These are phyloP conservation scores for Aporophyla nigra DNA, from an alignment of 2,888 invertebrate species.

Conservation along the genomic window DNA sequence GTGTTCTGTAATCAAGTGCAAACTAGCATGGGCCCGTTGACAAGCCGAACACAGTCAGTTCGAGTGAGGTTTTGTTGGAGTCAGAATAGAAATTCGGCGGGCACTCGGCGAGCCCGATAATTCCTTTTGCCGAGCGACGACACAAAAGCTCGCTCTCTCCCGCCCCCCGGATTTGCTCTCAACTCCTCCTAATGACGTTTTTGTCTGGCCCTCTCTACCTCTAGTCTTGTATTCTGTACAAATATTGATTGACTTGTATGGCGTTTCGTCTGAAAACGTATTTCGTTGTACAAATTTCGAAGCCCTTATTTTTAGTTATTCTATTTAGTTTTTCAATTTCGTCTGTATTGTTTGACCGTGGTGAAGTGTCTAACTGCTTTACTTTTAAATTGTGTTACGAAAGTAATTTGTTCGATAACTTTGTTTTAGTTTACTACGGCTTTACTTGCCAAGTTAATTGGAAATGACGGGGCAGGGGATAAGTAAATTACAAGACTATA, in stretches of 20 bases:
- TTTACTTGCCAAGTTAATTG: conserved; percentile 42
- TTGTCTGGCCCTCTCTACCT: conserved; percentile 73
- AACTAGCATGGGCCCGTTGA: conserved; percentile 65
- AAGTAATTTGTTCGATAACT: conserved; percentile 59
- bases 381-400: conserved; percentile 56
- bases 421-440: conserved; percentile 52
- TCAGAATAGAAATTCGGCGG: conserved; percentile 72
- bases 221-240: conserved; percentile 70
- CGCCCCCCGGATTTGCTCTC: conserved; percentile 74
- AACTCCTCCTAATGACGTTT: conserved; percentile 78
- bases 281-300: conserved; percentile 54
- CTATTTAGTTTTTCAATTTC: conserved; percentile 50
- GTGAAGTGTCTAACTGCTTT: conserved; percentile 45
- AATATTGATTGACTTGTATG: conserved; percentile 76
- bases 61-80: conserved; percentile 66
- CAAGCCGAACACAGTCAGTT: conserved; percentile 63
- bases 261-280: conserved; percentile 60
- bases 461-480: conserved; percentile 38
- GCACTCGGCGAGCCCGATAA: conserved; percentile 72
- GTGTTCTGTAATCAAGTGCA: conserved; percentile 60
- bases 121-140: conserved; percentile 69
- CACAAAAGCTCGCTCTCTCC: conserved; percentile 73
- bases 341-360: conserved; percentile 47
- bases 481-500: conserved; percentile 45
- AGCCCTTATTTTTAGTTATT: conserved; percentile 46